These are phyloP conservation scores for Globodera rostochiensis DNA, from an alignment of 1,140 invertebrate genomes.

Conservation along the genomic window DNA sequence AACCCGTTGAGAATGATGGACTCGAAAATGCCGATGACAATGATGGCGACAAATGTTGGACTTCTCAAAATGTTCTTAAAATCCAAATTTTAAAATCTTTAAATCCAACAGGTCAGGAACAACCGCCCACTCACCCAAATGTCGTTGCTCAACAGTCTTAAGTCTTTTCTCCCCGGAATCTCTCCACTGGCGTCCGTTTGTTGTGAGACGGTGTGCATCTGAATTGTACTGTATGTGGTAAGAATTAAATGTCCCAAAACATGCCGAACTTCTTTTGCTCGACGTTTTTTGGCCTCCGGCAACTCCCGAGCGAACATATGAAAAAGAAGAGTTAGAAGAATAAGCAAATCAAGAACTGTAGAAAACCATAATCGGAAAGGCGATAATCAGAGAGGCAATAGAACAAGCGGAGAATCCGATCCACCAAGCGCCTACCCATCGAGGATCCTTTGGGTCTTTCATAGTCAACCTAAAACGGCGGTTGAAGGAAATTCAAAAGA, in stretches of 20 bases:
- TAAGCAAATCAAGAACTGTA: slow-evolving; percentile 14
- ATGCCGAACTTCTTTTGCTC: slow-evolving; percentile 55
- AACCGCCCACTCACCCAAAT: slow-evolving; percentile 44
- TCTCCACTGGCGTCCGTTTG: slow-evolving; percentile 50
- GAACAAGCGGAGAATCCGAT: slow-evolving; percentile 59
- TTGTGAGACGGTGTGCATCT: slow-evolving; percentile 59
- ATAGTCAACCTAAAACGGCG: slow-evolving; percentile 40
- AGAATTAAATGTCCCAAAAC: background rate
- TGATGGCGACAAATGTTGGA: slow-evolving; percentile 61
- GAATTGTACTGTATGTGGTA: slow-evolving; percentile 22
- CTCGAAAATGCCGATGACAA: slow-evolving; percentile 64
- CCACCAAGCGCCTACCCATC: slow-evolving; percentile 66
- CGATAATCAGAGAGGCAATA: slow-evolving; percentile 57
- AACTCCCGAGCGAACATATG: slow-evolving; percentile 58
- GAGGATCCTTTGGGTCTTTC: slow-evolving; percentile 53
- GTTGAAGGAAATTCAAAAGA: background rate
- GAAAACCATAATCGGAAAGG: slow-evolving; percentile 58
- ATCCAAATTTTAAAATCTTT: background rate
- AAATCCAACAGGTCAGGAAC: no score
- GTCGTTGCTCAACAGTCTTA: slow-evolving; percentile 47
- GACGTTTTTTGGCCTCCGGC: slow-evolving; percentile 62
- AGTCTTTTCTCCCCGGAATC: slow-evolving; percentile 41
- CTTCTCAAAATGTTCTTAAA: slow-evolving; percentile 62
- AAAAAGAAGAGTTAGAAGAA: slow-evolving; percentile 35
- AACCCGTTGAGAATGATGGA: slow-evolving; percentile 65